A percentile compares a stretch with the other conserved stretches of the same genome.
These are phyloP conservation scores for Urechis unicinctus DNA, from an alignment of 2,888 invertebrate species.

Conservation along the genomic window DNA sequence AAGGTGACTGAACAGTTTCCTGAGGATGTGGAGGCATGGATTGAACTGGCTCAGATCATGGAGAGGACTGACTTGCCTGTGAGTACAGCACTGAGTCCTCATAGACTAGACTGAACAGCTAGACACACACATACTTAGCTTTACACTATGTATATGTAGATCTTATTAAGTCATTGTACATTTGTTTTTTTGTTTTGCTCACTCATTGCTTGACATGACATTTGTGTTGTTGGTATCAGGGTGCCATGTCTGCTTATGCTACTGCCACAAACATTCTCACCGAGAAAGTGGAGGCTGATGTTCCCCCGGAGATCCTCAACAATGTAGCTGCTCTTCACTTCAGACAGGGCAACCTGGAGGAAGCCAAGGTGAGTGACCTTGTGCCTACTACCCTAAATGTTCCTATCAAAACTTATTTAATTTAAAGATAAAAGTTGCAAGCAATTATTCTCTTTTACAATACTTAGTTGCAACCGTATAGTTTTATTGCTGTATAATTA, in stretches of 20 bases:
- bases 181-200: not conserved
- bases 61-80: slow-evolving; percentile 76
- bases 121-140: no score
- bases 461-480: no score
- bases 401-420: no score
- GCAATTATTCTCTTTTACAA: no score
- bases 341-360: slow-evolving; percentile 75
- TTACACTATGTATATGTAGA: no score
- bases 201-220: no score
- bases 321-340: slow-evolving; percentile 89
- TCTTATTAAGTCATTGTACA: not conserved
- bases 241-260: slow-evolving; percentile 83
- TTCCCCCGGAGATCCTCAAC: slow-evolving; percentile 95
- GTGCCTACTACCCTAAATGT: no score
- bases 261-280: slow-evolving; percentile 87
- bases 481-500: no score
- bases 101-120: no score
- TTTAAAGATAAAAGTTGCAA: no score
- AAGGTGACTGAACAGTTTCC: slow-evolving; percentile 92
- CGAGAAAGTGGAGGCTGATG: slow-evolving; percentile 86
- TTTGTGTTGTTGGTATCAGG: slow-evolving; percentile 51
- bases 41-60: slow-evolving; percentile 94
- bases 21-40: slow-evolving; percentile 99
- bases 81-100: no score
- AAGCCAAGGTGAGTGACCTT: slow-evolving; percentile 64